Evolutionary conservation across 2,888 invertebrate species (phyloP).

Genomic region (Aphrophora alni): DNA sequence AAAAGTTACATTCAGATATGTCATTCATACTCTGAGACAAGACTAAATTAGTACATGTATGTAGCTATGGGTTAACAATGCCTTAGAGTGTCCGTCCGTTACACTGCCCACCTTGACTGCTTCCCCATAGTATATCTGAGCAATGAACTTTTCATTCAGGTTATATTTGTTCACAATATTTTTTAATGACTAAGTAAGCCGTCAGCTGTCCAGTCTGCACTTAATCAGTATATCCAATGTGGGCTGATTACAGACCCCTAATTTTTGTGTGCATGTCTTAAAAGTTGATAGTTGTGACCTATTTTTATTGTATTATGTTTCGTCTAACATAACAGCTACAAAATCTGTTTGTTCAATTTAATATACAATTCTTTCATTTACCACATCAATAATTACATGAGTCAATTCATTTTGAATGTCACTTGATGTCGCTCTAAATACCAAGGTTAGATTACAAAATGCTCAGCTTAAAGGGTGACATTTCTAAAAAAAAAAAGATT

Average conservation of each 20-base stretch:
- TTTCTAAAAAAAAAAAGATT: conserved; percentile 18
- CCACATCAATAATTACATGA: conserved; percentile 39
- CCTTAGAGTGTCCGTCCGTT: conserved; percentile 46
- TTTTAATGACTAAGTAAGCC: conserved; percentile 47
- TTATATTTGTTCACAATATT: conserved; percentile 47
- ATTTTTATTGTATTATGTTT: conserved; percentile 45
- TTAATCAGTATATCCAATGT: conserved; percentile 53
- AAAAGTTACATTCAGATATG: conserved; percentile 51
- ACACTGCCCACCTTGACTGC: conserved; percentile 51
- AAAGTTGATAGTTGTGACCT: conserved; percentile 50
- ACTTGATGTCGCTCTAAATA: conserved; percentile 49
- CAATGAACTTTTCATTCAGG: conserved; percentile 51
- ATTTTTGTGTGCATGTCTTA: conserved; percentile 50
- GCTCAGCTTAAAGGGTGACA: conserved; percentile 41
- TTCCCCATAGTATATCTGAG: conserved; percentile 54
- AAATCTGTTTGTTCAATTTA: conserved; percentile 48
- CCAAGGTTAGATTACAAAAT: conserved; percentile 45
- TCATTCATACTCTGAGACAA: conserved; percentile 49
- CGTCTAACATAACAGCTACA: conserved; percentile 49
- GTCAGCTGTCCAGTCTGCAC: conserved; percentile 49
- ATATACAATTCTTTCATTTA: conserved; percentile 44
- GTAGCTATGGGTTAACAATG: conserved; percentile 51
- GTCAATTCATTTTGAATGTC: conserved; percentile 52
- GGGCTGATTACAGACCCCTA: conserved; percentile 48
- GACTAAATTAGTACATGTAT: conserved; percentile 49